Base-by-base conservation (phyloP, 2,797 vertebrate species). In the Cuculus canorus region DNA sequence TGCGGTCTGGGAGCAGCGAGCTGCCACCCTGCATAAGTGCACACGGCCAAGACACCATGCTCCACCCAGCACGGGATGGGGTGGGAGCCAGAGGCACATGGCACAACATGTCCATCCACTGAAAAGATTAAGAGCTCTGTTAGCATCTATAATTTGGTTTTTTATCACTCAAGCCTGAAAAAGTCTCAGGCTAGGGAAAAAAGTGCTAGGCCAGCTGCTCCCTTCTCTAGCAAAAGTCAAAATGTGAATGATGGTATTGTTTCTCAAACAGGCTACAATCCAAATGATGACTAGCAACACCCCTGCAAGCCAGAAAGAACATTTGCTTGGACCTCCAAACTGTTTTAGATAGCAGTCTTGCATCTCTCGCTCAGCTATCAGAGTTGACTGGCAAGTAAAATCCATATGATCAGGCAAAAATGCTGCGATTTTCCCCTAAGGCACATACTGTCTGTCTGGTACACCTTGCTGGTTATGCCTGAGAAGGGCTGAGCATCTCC, bases 31-130 rank as follows among this genome's bases (percentile, higher is more conserved):
- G 23, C 11, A 0, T 24, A 54, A 18, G 18, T 4, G 50, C 8
- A 4, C 9, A 0, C 1, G 9, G 85, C 41, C 39, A 37, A 79
- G 35, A 9, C n/a, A 33, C 13, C 0, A 0, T 0, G 2, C 32
- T 73, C 52, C 68, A 23, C 28, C 50, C 73, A 27, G 0, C 1
- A 1, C 4, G 14, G 57, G n/a, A 13, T 32, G 54, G 43, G 54
- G 19, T 50, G 39, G 53, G 81, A 81, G 39, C 17, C 48, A 10
- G 15, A 22, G 52, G 45, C 15, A 15, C 71, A 7, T 6, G 27
- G 63, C 35, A 71, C 30, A 90, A 5, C 6, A 0, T 0, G 3
- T 13, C 64, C 35, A 59, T 43, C 50, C 50, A 48, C 21, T 41
- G 77, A n/a, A 45, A 81, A 57, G 30, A 64, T n/a, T 61, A 82